Evolutionary conservation across 2,113 vertebrate species (phyloP).

Genomic region (Raja brachyura): DNA sequence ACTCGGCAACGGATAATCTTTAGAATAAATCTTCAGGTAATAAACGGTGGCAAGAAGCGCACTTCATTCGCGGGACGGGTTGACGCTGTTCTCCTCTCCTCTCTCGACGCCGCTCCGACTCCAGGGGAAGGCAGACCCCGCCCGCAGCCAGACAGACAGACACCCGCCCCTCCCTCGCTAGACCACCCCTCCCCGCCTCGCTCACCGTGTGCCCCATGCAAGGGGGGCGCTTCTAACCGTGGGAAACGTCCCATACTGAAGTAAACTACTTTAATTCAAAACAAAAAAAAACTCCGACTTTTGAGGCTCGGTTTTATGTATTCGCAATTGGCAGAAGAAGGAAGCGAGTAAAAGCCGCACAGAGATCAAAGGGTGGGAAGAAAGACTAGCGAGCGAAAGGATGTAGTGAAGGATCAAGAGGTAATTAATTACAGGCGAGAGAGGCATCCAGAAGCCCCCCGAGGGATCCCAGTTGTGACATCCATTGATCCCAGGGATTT

Average conservation of each 20-base stretch:
- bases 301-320: constrained; percentile 47
- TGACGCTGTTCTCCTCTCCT: constrained; percentile 24
- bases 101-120: constrained; percentile 6
- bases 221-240: too few species aligned
- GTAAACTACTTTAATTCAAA: too few species aligned
- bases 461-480: too few species aligned
- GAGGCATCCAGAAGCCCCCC: neutral
- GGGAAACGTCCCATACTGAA: too few species aligned
- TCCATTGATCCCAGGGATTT: too few species aligned
- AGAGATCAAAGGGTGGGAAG: neutral
- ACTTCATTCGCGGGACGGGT: neutral
- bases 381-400: neutral
- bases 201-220: too few species aligned
- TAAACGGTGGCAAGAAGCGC: neutral
- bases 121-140: neutral
- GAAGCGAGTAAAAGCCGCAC: constrained; percentile 39
- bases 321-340: constrained; percentile 42
- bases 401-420: neutral
- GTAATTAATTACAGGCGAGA: neutral
- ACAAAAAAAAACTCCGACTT: too few species aligned
- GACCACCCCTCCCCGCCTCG: too few species aligned
- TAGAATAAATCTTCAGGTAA: neutral
- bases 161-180: neutral
- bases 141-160: neutral
- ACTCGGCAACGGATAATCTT: neutral